Base-by-base conservation (phyloP, 2,113 vertebrate species). In the Meriones unguiculatus region DNA sequence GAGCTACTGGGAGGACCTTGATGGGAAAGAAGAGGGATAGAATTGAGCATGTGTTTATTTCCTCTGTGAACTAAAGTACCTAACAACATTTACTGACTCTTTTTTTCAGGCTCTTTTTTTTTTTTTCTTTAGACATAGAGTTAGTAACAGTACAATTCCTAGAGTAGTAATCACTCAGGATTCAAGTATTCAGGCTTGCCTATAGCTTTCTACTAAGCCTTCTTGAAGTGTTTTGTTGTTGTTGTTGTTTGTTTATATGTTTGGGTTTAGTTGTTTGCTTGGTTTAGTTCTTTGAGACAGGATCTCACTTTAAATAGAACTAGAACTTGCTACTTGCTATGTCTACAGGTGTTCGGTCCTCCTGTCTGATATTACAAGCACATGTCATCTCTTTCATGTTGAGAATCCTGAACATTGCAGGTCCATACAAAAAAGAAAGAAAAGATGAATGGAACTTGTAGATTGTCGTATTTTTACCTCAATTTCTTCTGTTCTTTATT, bases 401-500 rank as follows among this genome's bases (percentile, higher is more conserved):
- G 87, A 25, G n/a, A 89, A 7, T 65, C 67, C 28, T 69, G 11
- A 78, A 41, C 52, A 28, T 59, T 67, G 52, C 0, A 85, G 38
- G 24, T 12, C 14, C n/a, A 24, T n/a, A 64, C 70, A 90, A 17
- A 80, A 52, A 69, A 67, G 64, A 52, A 69, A n/a, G 41, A 52
- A 32, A 50, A 54, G 20, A 35, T 50, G 41, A 9, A 30, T 67
- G 6, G 41, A 46, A 64, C n/a, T 25, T 46, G 13, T 52, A 59
- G 50, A 57, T 6, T 73, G 54, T 41, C 69, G 17, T 62, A 82
- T 65, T 92, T 87, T 91, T 22, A 80, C 41, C 86, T 94, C 20
- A 9, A 88, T 78, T 94, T 93, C 72, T 95, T 67, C 93, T 20
- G 95, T 28, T 94, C 13, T 82, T 87, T 93, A 30, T 50, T 92